Evolutionary conservation across 2,888 invertebrate species (phyloP), one percentile per base, ranked within the genome.

Genomic region (Acholoe squamosa): DNA sequence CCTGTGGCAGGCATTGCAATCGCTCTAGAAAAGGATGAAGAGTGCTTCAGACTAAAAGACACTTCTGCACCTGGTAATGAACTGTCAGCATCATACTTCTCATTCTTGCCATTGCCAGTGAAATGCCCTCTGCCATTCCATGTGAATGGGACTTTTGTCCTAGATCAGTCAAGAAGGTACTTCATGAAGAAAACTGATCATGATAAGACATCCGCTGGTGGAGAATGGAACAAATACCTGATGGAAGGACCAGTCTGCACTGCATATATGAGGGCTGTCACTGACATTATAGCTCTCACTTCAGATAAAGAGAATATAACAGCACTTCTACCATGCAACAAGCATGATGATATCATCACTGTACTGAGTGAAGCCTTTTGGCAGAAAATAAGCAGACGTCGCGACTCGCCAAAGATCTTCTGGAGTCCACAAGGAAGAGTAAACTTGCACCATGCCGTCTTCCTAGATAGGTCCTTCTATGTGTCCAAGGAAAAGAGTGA

Each of bases 191-290:
- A 86, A 28, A 86, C 54, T 22, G 31, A n/a, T 31, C 86, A 86
- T 25, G 86, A 86, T 22, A 86, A 25, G 25, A 28, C 0, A n/a
- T 86, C 86, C 25, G 3, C 7, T 0, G 56, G 86, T 54, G 86
- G 54, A 33, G 52, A 52, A 1, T 86, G 86, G 86, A 86, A 86
- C 28, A 86, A 28, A 86, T 12, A 28, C 25, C 33, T 86, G 19
- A 86, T 86, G 86, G 86, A 86, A 16, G 56, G 56, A 16, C 7
- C 56, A 86, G 86, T 86, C 7, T 86, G 86, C 56, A n/a, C 52
- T 5, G 28, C 80, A 34, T 80, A 80, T n/a, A 80, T 34, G n/a
- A 80, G 34, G 22, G 34, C 43, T 5, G 34, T 80, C 14, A 34
- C 33, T 80, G 43, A 80, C n/a, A 14, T 80, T 7, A 80, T 80